Conservation (phyloP, 1,140 invertebrate species). For the Nephotettix cincticeps region DNA sequence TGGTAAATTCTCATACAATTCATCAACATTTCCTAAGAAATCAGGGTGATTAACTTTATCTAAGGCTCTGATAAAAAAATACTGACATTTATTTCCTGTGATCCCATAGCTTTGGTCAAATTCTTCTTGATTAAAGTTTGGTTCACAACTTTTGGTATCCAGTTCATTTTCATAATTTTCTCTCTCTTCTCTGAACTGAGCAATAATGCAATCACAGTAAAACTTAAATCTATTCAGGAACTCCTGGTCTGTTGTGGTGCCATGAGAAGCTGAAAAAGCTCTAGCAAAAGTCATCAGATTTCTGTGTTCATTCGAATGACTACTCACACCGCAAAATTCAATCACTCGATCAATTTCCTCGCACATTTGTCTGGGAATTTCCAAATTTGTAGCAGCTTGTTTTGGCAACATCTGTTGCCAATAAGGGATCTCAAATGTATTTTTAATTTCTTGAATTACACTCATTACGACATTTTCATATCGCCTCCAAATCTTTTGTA, state of each 20-base stretch:
- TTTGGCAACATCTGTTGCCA: conserved; percentile 6
- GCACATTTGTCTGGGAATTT: conserved; percentile 21
- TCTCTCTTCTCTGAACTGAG: conserved; percentile 18
- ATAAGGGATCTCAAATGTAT: conserved; percentile 13
- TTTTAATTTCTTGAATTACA: conserved; percentile 12
- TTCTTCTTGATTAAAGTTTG: not conserved
- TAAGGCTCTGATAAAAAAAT: conserved; percentile 22
- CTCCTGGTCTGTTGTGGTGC: not conserved
- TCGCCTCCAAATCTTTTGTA: conserved; percentile 23
- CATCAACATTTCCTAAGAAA: not conserved
- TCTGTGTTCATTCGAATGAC: not conserved
- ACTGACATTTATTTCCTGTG: not conserved
- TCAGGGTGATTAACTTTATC: conserved; percentile 1
- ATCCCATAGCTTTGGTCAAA: conserved; percentile 26
- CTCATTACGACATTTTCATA: conserved; percentile 19
- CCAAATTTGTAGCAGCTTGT: conserved; percentile 2
- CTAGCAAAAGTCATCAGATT: conserved; percentile 5
- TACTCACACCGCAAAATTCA: not conserved
- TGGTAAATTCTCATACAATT: not conserved
- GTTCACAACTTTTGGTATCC: not conserved
- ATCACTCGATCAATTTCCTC: conserved; percentile 4
- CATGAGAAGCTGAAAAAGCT: conserved; percentile 11
- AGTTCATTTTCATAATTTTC: conserved; percentile 17
- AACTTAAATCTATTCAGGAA: conserved; percentile 23
- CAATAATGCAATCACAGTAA: conserved; percentile 19